Evolutionary conservation across 2,113 vertebrate species (phyloP).

Genomic region (Lepus europaeus): DNA sequence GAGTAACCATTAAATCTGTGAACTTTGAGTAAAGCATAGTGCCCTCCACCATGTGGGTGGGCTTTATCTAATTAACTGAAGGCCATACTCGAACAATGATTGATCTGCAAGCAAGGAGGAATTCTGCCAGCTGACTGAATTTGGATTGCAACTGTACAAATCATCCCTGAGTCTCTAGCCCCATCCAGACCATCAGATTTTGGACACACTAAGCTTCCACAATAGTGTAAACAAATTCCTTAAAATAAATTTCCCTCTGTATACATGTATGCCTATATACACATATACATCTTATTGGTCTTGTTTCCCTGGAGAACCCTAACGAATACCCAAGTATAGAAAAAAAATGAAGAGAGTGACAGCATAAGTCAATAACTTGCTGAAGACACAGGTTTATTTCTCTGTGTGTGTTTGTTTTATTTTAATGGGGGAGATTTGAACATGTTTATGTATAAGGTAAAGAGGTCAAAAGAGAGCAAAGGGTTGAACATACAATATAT

Average conservation of each 20-base stretch:
- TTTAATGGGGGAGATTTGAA: conserved; percentile 22
- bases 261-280: neutral
- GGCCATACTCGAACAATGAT: neutral
- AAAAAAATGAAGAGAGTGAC: neutral
- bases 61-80: neutral
- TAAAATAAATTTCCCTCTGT: neutral
- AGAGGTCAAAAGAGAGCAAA: neutral
- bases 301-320: conserved; percentile 13
- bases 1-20: neutral
- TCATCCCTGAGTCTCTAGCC: neutral
- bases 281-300: neutral
- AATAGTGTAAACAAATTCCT: neutral
- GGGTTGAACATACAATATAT: neutral
- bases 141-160: neutral
- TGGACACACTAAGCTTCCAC: neutral
- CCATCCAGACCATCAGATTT: neutral
- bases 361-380: conserved; percentile 11
- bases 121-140: neutral
- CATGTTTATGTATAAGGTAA: neutral
- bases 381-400: neutral
- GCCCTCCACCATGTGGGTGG: neutral
- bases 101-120: conserved; percentile 11
- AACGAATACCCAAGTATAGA: neutral
- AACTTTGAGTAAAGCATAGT: neutral
- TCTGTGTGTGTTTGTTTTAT: neutral